These are phyloP conservation scores for Oophaga sylvatica DNA, from an alignment of 2,797 vertebrate species.

Conservation along the genomic window DNA sequence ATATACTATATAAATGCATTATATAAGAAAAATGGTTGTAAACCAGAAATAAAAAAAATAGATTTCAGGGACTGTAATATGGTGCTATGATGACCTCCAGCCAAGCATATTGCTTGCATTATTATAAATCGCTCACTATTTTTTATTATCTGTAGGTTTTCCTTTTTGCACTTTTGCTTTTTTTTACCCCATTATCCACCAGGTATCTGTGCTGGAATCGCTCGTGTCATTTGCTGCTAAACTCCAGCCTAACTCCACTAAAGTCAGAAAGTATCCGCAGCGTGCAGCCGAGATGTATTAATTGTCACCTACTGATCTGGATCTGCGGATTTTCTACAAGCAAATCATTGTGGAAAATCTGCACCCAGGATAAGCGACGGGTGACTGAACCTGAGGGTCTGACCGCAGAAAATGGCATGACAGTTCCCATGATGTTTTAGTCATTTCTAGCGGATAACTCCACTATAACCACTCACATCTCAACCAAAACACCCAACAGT, in stretches of 20 bases:
- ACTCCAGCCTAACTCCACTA: not conserved
- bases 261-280: no score
- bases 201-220: not conserved
- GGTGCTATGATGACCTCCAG: slow-evolving; percentile 54
- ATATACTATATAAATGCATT: slow-evolving; percentile 47
- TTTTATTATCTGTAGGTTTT: not conserved
- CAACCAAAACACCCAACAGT: not conserved
- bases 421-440: not conserved
- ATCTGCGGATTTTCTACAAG: no score
- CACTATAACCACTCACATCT: not conserved
- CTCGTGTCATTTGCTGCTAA: slow-evolving; percentile 14
- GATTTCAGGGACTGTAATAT: slow-evolving; percentile 54
- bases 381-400: no score
- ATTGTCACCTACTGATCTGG: no score
- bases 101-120: slow-evolving; percentile 55
- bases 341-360: no score
- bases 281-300: no score
- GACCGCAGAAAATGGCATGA: not conserved
- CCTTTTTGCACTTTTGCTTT: not conserved
- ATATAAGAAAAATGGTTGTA: slow-evolving; percentile 39
- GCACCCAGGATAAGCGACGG: no score
- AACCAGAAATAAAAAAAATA: slow-evolving; percentile 7
- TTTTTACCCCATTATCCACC: not conserved
- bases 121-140: slow-evolving; percentile 11
- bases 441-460: not conserved